Evolutionary conservation across 2,888 invertebrate genomes (phyloP).

Genomic region (Dryocosmus kuriphilus): DNA sequence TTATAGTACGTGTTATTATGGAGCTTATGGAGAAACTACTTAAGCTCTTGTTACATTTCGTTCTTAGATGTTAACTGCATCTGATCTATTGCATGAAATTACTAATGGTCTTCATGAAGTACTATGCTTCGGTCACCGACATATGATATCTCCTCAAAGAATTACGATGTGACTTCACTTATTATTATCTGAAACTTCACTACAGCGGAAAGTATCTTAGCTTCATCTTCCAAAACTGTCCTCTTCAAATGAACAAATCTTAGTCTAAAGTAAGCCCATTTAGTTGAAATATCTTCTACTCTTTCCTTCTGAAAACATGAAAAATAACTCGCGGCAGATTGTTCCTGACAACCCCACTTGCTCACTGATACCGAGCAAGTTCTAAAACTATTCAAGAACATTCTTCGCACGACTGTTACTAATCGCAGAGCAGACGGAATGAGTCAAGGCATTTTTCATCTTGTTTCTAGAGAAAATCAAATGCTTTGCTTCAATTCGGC

Average conservation of each 20-base stretch:
- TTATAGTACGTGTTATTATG: not conserved
- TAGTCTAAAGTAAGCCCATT: not conserved
- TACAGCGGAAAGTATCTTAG: too few species aligned
- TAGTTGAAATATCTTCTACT: not conserved
- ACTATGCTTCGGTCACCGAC: not conserved
- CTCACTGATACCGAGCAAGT: not conserved
- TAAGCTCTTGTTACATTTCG: not conserved
- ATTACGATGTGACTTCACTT: not conserved
- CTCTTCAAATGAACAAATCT: not conserved
- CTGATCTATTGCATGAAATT: not conserved
- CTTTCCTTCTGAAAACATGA: not conserved
- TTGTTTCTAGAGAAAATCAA: constrained; percentile 14
- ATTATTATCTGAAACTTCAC: not conserved
- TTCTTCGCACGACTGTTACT: constrained; percentile 12
- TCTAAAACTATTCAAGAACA: constrained; percentile 16
- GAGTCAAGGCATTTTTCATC: constrained; percentile 10
- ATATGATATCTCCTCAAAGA: too few species aligned
- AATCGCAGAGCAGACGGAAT: constrained; percentile 22
- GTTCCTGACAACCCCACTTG: constrained; percentile 4
- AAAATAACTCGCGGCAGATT: not conserved
- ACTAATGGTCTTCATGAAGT: not conserved
- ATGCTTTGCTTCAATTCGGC: not conserved
- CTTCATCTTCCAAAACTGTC: not conserved
- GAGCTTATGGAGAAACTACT: not conserved
- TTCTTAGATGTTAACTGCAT: not conserved